Evolutionary conservation across 2,797 vertebrate species (phyloP).

Genomic region (Psittacula derbiana): DNA sequence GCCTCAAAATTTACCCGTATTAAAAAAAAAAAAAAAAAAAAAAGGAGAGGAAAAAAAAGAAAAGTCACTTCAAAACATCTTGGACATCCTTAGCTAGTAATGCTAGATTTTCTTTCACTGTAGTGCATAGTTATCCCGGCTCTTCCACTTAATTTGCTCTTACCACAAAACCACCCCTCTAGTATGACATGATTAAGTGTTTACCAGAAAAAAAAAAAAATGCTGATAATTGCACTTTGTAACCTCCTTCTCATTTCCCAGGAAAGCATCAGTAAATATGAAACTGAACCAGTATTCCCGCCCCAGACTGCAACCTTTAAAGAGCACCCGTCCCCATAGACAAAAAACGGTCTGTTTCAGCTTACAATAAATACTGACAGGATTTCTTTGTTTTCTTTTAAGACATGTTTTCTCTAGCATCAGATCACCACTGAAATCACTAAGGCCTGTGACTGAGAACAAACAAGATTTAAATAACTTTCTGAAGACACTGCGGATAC

Average conservation of each 20-base stretch:
- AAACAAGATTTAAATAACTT: slow-evolving; percentile 87
- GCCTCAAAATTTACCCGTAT: slow-evolving; percentile 84
- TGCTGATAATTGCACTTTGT: slow-evolving; percentile 99
- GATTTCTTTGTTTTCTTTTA: slow-evolving; percentile 71
- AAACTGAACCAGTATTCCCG: slow-evolving; percentile 78
- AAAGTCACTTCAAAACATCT: slow-evolving; percentile 68
- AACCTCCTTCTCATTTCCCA: slow-evolving; percentile 87
- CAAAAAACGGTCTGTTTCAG: slow-evolving; percentile 80
- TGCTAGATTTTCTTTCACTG: slow-evolving; percentile 66
- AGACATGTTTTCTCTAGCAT: slow-evolving; percentile 66
- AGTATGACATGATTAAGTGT: slow-evolving; percentile 71
- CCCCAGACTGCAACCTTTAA: slow-evolving; percentile 84
- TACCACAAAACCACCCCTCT: slow-evolving; percentile 63
- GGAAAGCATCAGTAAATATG: slow-evolving; percentile 83
- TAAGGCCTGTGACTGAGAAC: slow-evolving; percentile 60
- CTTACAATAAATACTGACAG: slow-evolving; percentile 84
- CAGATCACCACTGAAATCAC: slow-evolving; percentile 67
- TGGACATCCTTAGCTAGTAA: slow-evolving; percentile 64
- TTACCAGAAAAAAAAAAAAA: slow-evolving; percentile 71
- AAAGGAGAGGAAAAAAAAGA: not conserved
- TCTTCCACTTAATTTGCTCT: slow-evolving; percentile 70
- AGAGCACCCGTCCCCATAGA: slow-evolving; percentile 83
- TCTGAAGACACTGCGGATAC: slow-evolving; percentile 99
- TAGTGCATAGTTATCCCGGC: slow-evolving; percentile 79
- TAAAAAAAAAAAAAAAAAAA: slow-evolving; percentile 53